phyloP scores from a whole-genome alignment of 1,140 invertebrate genomes.

The Heliconius melpomene region DNA sequence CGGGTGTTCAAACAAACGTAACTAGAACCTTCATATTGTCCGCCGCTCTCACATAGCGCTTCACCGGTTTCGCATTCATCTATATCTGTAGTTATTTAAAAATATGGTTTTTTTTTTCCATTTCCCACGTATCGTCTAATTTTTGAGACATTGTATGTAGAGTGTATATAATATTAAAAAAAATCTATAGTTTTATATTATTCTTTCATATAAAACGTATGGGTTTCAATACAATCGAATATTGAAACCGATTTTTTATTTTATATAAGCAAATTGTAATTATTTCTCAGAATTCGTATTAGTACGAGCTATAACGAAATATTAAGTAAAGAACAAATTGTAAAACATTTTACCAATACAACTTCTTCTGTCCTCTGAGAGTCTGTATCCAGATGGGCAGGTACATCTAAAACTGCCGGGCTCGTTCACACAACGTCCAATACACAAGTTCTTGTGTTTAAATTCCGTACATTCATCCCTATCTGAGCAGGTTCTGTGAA shows the following conservation, averaged over 20 bases:
- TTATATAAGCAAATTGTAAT: no score
- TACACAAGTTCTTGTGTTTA: slow-evolving; percentile 85
- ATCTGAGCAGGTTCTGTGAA: slow-evolving; percentile 88
- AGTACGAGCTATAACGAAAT: no score
- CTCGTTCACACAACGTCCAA: slow-evolving; percentile 92
- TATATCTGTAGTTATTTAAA: slow-evolving; percentile 84
- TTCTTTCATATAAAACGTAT: no score
- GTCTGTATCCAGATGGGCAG: slow-evolving; percentile 92
- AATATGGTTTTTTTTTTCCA: no score
- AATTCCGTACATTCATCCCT: slow-evolving; percentile 91
- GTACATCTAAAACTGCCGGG: slow-evolving; percentile 93
- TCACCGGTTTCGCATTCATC: slow-evolving; percentile 89
- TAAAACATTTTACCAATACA: slow-evolving; percentile 85
- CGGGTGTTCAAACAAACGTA: slow-evolving; percentile 96
- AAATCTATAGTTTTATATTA: no score
- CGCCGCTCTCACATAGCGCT: slow-evolving; percentile 84
- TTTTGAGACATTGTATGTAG: no score
- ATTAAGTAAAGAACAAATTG: background rate
- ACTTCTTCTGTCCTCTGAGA: slow-evolving; percentile 86
- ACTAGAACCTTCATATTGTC: slow-evolving; percentile 77
- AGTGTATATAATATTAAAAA: no score
- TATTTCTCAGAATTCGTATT: no score
- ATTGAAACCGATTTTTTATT: no score
- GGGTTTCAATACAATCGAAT: no score
- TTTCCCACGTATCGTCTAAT: no score